Evolutionary conservation across 2,888 invertebrate species (phyloP).

Genomic region (Sisyra terminalis): DNA sequence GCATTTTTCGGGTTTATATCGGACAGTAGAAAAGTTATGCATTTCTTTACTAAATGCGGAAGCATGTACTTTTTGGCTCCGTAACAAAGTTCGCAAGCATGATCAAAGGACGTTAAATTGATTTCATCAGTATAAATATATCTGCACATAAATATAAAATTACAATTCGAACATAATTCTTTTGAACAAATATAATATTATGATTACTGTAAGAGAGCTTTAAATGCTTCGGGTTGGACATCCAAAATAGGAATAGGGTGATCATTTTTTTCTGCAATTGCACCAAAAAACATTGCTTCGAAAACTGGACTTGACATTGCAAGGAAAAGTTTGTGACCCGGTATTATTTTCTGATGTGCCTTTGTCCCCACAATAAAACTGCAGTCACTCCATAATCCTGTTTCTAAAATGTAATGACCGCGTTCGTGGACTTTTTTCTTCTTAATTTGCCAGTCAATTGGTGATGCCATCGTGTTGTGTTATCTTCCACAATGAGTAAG

Average conservation of each 20-base stretch:
- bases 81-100: constrained; percentile 75
- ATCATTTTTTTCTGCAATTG: constrained; percentile 57
- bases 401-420: constrained; percentile 56
- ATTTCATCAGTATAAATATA: constrained; percentile 74
- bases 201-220: constrained; percentile 55
- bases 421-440: constrained; percentile 55
- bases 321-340: constrained; percentile 63
- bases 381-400: constrained; percentile 72
- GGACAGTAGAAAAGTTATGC: constrained; percentile 63
- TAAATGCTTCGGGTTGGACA: constrained; percentile 75
- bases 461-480: no score
- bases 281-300: constrained; percentile 77
- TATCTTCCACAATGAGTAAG: no score
- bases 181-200: constrained; percentile 1
- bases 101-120: constrained; percentile 64
- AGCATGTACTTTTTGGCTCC: constrained; percentile 81
- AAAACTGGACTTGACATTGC: constrained; percentile 82
- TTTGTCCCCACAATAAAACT: constrained; percentile 66
- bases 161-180: no score
- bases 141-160: constrained; percentile 31
- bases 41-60: constrained; percentile 66
- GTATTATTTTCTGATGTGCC: constrained; percentile 53
- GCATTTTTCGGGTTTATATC: constrained; percentile 65
- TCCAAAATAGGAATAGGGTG: constrained; percentile 66
- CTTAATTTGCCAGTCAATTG: constrained; percentile 70